Conservation (phyloP, 2,113 vertebrate genomes). For the Chelonoidis abingdonii region DNA sequence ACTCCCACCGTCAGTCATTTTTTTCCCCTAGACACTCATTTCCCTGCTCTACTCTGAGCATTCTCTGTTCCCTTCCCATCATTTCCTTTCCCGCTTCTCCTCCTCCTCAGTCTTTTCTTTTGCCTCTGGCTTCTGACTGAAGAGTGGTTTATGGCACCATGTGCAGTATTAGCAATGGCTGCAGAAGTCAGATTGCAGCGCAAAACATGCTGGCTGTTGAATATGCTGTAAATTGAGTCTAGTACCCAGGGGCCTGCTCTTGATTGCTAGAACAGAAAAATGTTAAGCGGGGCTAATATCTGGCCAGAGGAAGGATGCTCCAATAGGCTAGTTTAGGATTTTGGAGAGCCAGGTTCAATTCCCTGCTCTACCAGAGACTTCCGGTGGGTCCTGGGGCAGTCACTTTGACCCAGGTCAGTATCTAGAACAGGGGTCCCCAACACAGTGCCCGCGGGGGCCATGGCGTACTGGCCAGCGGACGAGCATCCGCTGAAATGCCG, state of each 20-base stretch:
- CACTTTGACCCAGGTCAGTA: neutral
- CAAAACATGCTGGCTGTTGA: neutral
- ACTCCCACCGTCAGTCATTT: neutral
- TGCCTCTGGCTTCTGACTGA: neutral
- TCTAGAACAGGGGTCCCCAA: neutral
- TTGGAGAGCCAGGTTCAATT: neutral
- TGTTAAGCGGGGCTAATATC: neutral
- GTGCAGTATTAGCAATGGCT: neutral
- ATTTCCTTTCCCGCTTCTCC: neutral
- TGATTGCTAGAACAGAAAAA: neutral
- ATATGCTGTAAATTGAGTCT: neutral
- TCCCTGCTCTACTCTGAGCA: neutral
- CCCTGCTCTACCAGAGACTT: conserved; percentile 7
- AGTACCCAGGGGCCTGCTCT: neutral
- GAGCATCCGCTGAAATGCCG: too few species aligned
- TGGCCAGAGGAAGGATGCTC: neutral
- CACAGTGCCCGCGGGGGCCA: too few species aligned
- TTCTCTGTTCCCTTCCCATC: neutral
- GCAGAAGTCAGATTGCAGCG: neutral
- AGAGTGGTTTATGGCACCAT: neutral
- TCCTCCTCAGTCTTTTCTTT: neutral
- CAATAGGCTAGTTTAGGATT: neutral
- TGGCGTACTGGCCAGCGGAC: too few species aligned
- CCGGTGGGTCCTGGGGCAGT: neutral
- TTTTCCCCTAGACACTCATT: neutral